Base-by-base conservation (phyloP, 64 coral and sea anemone genomes). In the Trachythela sp. region DNA sequence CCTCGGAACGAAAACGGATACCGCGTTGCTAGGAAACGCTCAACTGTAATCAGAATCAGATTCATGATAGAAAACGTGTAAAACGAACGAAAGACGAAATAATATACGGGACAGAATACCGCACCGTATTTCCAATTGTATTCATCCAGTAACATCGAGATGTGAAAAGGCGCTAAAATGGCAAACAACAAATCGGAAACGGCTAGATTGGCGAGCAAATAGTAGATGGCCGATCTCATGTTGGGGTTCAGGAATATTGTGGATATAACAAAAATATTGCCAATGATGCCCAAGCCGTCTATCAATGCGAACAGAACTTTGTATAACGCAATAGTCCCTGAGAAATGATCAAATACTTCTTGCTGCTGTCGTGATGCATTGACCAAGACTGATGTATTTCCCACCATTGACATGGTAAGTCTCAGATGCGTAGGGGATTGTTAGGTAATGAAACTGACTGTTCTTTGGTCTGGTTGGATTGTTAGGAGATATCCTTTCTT, bases 321-420 rank as follows among this genome's bases (percentile, higher is more conserved):
- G 37, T 80, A 80, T 22, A 80, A 39, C 11, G 13, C 75, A 39
- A 80, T 39, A 9, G 75, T 35, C 8, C 75, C 75, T 10, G 75
- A 80, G 37, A 80, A 80, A 38, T 80, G 75, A 20, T 80, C 75
- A 39, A 80, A 80, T n/a, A n/a, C n/a, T n/a, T n/a, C n/a, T n/a
- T n/a, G 56, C 24, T 26, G 15, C 24, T 5, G 13, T 8, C 4
- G 1, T 64, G 56, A n/a, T 64, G 3, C 56, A 26, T 24, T 64
- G n/a, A n/a, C n/a, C n/a, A n/a, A n/a, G 56, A 2, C 13, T 6
- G 56, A n/a, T n/a, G 15, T 22, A n/a, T 64, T 64, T n/a, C 8
- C 22, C 13, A 20, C 0, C 0, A 24, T 64, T 1, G 56, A 64
- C 56, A 64, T 64, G 8, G 56, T 2, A 64, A 27, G 1, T 64